Evolutionary conservation across 2,113 vertebrate species (phyloP).

Genomic region (Leucosticte australis): DNA sequence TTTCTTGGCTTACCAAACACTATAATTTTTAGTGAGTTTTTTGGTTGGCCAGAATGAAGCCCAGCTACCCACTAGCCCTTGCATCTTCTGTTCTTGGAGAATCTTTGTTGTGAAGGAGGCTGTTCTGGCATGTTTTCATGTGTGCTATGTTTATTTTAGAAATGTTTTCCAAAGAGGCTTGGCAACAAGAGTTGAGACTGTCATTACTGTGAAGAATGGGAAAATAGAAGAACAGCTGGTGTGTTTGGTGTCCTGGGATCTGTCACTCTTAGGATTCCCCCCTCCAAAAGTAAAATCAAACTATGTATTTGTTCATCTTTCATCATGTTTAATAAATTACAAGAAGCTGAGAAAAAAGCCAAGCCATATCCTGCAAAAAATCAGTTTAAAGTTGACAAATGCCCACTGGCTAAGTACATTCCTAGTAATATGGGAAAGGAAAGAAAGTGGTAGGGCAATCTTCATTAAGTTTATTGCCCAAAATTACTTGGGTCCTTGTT

Average conservation of each 20-base stretch:
- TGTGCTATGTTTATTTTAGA: conserved; percentile 7
- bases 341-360: not conserved
- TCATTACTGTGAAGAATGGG: not conserved
- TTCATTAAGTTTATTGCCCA: not conserved
- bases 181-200: not conserved
- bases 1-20: not conserved
- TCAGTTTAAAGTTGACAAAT: not conserved
- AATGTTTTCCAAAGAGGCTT: conserved; percentile 11
- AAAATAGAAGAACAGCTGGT: conserved; percentile 29
- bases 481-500: not conserved
- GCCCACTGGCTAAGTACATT: not conserved
- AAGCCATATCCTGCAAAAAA: not conserved
- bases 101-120: not conserved
- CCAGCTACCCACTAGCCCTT: not conserved
- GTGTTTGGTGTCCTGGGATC: conserved; percentile 4
- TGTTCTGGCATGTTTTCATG: conserved; percentile 22
- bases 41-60: not conserved
- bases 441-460: not conserved
- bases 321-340: not conserved
- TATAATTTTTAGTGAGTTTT: not conserved
- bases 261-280: conserved; percentile 12
- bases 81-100: not conserved
- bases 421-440: not conserved
- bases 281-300: conserved; percentile 29
- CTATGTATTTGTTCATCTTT: conserved; percentile 27